Conservation (phyloP, 2,888 invertebrate genomes). For the Parnassius mnemosyne region DNA sequence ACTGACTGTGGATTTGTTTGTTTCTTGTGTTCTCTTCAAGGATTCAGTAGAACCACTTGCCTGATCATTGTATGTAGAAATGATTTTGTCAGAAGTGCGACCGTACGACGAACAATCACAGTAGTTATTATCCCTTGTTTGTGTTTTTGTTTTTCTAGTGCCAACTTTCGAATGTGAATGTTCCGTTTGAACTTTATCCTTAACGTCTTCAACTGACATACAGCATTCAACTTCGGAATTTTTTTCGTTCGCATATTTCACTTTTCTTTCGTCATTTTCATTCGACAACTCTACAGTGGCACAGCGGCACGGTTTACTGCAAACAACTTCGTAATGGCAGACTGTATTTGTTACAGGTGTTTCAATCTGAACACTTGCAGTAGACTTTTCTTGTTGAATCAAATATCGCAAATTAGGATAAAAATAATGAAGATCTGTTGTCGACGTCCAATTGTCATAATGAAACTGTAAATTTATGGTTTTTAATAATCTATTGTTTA, state of each 20-base stretch:
- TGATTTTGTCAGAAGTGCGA: conserved; percentile 2
- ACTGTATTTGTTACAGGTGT: conserved; percentile 33
- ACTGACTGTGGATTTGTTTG: conserved; percentile 17
- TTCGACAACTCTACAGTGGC: conserved; percentile 9
- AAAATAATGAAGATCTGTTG: conserved; percentile 67
- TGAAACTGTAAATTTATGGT: conserved; percentile 55
- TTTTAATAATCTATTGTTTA: too few relatives aligned
- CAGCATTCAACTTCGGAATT: conserved; percentile 20
- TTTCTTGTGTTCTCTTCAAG: conserved; percentile 3
- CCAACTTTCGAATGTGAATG: neutral
- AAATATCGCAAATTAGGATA: conserved; percentile 43
- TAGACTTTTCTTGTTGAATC: conserved; percentile 1
- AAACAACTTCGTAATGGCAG: conserved; percentile 33
- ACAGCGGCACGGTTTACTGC: conserved; percentile 42
- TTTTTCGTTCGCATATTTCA: conserved; percentile 2
- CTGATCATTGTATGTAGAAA: conserved; percentile 37
- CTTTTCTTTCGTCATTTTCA: neutral
- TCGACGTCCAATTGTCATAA: conserved; percentile 63
- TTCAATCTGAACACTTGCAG: conserved; percentile 46
- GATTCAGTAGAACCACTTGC: conserved; percentile 32
- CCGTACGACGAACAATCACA: neutral
- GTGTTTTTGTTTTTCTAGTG: neutral
- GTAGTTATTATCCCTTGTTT: neutral
- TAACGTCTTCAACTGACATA: conserved; percentile 32
- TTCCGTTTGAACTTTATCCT: neutral